These are phyloP conservation scores for Eumeta japonica DNA, from an alignment of 1,140 invertebrate species.

Conservation along the genomic window DNA sequence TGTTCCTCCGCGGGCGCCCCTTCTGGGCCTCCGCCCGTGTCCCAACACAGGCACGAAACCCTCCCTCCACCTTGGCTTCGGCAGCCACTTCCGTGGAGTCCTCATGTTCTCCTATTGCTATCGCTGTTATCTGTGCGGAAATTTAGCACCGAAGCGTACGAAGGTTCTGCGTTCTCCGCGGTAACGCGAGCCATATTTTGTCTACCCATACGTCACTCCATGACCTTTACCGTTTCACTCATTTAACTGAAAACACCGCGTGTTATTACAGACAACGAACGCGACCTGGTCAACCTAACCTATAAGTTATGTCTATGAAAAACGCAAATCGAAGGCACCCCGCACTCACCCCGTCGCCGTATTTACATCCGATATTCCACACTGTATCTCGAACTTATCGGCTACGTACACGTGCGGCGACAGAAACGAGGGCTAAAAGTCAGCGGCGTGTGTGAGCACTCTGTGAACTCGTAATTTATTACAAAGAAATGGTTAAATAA, in stretches of 20 bases:
- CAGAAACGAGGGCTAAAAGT: slow-evolving; percentile 32
- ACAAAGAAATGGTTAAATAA: no score
- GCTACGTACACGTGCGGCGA: background rate
- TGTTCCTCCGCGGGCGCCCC: slow-evolving; percentile 34
- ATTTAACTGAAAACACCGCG: no score
- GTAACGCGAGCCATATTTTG: slow-evolving; percentile 56
- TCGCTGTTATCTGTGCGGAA: slow-evolving; percentile 41
- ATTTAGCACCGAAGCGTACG: slow-evolving; percentile 56
- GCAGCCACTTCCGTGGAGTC: slow-evolving; percentile 25
- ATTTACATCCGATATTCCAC: slow-evolving; percentile 53
- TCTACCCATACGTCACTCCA: slow-evolving; percentile 48
- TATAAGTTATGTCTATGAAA: slow-evolving; percentile 43
- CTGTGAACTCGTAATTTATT: slow-evolving; percentile 53
- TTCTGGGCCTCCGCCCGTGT: slow-evolving; percentile 35
- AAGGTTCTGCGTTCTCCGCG: slow-evolving; percentile 49
- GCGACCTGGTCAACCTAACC: slow-evolving; percentile 50
- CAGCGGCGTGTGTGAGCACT: no score
- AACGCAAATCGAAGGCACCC: slow-evolving; percentile 33
- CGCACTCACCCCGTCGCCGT: slow-evolving; percentile 15
- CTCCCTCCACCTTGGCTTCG: slow-evolving; percentile 47
- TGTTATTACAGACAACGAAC: slow-evolving; percentile 52
- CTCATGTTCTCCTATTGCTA: slow-evolving; percentile 55
- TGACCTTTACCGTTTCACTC: no score
- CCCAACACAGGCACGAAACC: slow-evolving; percentile 53
- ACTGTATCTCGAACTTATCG: slow-evolving; percentile 18